Evolutionary conservation across 2,113 vertebrate genomes (phyloP).

Genomic region (Atherinomorus stipes): DNA sequence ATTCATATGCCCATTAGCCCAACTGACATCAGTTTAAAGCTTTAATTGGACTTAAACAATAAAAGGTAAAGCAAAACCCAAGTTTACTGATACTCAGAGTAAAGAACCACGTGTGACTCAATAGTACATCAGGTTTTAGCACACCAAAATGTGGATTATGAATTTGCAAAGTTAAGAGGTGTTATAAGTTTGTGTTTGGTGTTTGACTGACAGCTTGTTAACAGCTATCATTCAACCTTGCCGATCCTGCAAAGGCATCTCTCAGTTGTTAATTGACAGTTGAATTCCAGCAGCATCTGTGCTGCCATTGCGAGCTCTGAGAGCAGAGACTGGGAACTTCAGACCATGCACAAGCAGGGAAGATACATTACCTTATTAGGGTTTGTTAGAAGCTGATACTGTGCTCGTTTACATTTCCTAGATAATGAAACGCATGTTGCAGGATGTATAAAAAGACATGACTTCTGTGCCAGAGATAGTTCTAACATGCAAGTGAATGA

Average conservation of each 20-base stretch:
- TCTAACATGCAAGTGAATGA: neutral
- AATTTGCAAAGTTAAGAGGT: constrained; percentile 5
- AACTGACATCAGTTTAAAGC: neutral
- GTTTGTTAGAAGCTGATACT: constrained; percentile 65
- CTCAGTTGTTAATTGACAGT: constrained; percentile 36
- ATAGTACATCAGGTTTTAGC: neutral
- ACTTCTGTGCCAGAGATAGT: constrained; percentile 6
- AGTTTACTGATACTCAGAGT: neutral
- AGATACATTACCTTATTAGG: constrained; percentile 74
- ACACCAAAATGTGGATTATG: neutral
- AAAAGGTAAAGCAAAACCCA: neutral
- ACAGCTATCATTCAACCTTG: constrained; percentile 19
- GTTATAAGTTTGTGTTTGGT: constrained; percentile 4
- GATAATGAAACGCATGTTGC: constrained; percentile 55
- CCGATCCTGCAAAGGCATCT: constrained; percentile 37
- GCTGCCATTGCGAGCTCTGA: constrained; percentile 10
- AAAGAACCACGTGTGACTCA: neutral
- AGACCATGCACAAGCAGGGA: constrained; percentile 34
- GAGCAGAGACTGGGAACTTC: constrained; percentile 38
- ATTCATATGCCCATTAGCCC: neutral
- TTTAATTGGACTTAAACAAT: neutral
- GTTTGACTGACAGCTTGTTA: constrained; percentile 9
- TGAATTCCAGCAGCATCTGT: constrained; percentile 24
- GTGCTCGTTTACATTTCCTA: constrained; percentile 69
- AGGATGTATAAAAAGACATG: constrained; percentile 14